Conservation (phyloP, 2,113 vertebrate species). For the Hypocryptadius cinnamomeus region DNA sequence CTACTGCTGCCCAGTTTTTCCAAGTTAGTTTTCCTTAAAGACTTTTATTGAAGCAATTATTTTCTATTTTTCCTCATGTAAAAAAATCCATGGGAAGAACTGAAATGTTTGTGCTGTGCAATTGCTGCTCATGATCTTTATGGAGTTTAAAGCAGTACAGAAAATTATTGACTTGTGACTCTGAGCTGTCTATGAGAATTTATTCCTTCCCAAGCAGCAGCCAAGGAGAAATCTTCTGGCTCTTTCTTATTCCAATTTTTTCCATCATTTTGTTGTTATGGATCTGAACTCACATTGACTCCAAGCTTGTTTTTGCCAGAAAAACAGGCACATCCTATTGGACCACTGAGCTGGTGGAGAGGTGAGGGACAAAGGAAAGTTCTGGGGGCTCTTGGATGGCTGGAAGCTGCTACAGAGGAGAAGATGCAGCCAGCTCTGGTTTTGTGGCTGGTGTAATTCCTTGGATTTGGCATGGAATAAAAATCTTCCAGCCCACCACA, state of each 20-base stretch:
- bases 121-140: neutral
- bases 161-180: neutral
- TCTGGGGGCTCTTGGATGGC: neutral
- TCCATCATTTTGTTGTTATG: neutral
- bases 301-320: neutral
- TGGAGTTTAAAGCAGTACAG: neutral
- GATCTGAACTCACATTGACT: neutral
- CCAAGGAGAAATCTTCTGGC: neutral
- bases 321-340: neutral
- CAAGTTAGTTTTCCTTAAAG: neutral
- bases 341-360: neutral
- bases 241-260: neutral
- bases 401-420: neutral
- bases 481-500: neutral
- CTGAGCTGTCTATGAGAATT: neutral
- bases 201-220: neutral
- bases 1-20: neutral
- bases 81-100: neutral
- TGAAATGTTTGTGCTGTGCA: neutral
- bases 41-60: neutral
- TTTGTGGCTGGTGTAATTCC: neutral
- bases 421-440: neutral
- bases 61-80: neutral
- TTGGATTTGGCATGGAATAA: neutral
- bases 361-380: neutral